phyloP scores from a whole-genome alignment of 1,140 invertebrate species.

The Phthorimaea operculella region DNA sequence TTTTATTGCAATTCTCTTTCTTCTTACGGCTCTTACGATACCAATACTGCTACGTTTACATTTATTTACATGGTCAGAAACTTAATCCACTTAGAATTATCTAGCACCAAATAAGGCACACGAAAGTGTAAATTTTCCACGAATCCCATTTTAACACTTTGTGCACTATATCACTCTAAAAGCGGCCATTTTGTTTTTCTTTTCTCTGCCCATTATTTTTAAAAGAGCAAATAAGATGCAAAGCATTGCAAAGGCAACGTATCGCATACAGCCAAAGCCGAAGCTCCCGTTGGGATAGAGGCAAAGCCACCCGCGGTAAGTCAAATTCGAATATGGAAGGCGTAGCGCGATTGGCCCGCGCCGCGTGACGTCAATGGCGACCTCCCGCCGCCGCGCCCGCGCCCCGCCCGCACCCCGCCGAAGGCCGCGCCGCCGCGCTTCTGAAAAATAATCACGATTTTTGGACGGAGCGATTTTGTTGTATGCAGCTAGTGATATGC shows the following conservation, averaged over 20 bases:
- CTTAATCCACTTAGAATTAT: no score
- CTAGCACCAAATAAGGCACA: no score
- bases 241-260: constrained; percentile 11
- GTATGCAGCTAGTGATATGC: background rate
- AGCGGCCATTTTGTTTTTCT: no score
- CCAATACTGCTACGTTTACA: no score
- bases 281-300: constrained; percentile 30
- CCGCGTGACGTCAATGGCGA: constrained; percentile 57
- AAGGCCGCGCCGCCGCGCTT: constrained; percentile 47
- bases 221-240: constrained; percentile 5
- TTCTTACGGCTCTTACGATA: no score
- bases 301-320: constrained; percentile 36
- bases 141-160: no score
- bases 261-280: background rate
- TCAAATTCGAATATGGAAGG: constrained; percentile 32
- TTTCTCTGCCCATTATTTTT: no score
- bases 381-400: constrained; percentile 40
- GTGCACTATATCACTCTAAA: no score
- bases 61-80: no score
- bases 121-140: no score
- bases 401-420: constrained; percentile 29
- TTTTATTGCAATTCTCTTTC: no score
- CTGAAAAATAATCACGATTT: constrained; percentile 59
- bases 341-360: constrained; percentile 41
- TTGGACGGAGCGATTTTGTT: constrained; percentile 36